A percentile compares a stretch with the other conserved stretches of the same genome.
Evolutionary conservation across 2,797 vertebrate species (phyloP).

Genomic region (Pipistrellus kuhlii): DNA sequence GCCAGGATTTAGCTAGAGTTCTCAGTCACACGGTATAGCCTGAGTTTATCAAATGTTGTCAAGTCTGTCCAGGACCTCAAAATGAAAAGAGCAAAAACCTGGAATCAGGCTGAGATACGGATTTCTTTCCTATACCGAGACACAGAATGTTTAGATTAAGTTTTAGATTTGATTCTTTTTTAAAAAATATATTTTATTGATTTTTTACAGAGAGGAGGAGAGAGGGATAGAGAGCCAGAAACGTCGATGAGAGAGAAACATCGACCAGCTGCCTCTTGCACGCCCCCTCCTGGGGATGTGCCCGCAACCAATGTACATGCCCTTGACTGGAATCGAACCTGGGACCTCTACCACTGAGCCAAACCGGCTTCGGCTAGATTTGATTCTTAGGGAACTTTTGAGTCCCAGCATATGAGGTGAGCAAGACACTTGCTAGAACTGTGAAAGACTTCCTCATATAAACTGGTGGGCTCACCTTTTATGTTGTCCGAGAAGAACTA

Average conservation of each 20-base stretch:
- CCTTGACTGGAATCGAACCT: too few relatives aligned
- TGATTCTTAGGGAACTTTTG: conserved; percentile 6
- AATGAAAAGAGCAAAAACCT: background rate
- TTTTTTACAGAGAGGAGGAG: too few relatives aligned
- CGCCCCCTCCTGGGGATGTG: too few relatives aligned
- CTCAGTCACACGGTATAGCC: background rate
- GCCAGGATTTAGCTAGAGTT: background rate
- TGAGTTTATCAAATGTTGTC: background rate
- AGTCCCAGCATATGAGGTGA: background rate
- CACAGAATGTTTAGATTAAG: background rate
- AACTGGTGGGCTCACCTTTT: background rate
- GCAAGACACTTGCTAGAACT: background rate
- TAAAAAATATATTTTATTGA: too few relatives aligned
- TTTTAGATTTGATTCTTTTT: conserved; percentile 21
- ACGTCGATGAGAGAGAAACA: too few relatives aligned
- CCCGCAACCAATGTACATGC: too few relatives aligned
- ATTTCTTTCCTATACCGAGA: background rate
- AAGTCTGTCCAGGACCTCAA: background rate
- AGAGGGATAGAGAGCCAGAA: too few relatives aligned
- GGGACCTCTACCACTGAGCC: too few relatives aligned
- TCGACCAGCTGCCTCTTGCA: too few relatives aligned
- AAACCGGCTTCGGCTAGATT: background rate
- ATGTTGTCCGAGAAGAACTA: background rate
- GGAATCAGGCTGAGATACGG: background rate
- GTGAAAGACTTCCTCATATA: background rate